phyloP scores from a whole-genome alignment of 2,113 vertebrate genomes.

The Gracilinanus agilis region DNA sequence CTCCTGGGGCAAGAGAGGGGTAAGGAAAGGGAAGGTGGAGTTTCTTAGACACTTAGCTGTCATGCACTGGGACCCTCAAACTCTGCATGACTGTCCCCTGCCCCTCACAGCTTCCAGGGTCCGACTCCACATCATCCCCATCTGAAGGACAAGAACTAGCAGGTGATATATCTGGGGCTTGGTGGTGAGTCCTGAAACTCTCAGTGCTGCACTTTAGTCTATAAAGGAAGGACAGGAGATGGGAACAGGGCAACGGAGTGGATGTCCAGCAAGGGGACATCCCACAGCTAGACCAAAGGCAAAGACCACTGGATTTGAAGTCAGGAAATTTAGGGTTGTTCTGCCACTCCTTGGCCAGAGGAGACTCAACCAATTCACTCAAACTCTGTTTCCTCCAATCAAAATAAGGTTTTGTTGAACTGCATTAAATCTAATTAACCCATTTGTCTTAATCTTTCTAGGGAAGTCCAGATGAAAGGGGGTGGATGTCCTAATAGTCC shows the following conservation, averaged over 20 bases:
- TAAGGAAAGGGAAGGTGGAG: conserved; percentile 14
- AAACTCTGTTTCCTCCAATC: background rate
- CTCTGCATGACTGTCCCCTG: background rate
- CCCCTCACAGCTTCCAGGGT: background rate
- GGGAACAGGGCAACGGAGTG: background rate
- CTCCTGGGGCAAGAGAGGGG: background rate
- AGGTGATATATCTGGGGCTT: background rate
- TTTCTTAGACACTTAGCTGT: background rate
- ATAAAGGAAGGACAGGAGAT: background rate
- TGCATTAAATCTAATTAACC: conserved; percentile 7
- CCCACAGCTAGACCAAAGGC: background rate
- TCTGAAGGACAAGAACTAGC: background rate
- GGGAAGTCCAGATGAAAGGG: background rate
- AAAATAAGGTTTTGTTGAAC: background rate
- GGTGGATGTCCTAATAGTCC: background rate
- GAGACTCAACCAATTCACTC: background rate
- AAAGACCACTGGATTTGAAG: background rate
- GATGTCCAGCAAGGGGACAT: background rate
- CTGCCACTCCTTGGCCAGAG: background rate
- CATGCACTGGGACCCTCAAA: conserved; percentile 42
- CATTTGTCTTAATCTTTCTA: background rate
- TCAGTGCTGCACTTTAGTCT: background rate
- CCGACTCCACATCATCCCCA: background rate
- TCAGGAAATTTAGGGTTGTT: background rate
- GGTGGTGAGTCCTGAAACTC: background rate